A percentile compares a stretch with the other conserved stretches of the same genome.
Evolutionary conservation across 2,113 vertebrate genomes (phyloP).

Genomic region (Phyllostomus hastatus): DNA sequence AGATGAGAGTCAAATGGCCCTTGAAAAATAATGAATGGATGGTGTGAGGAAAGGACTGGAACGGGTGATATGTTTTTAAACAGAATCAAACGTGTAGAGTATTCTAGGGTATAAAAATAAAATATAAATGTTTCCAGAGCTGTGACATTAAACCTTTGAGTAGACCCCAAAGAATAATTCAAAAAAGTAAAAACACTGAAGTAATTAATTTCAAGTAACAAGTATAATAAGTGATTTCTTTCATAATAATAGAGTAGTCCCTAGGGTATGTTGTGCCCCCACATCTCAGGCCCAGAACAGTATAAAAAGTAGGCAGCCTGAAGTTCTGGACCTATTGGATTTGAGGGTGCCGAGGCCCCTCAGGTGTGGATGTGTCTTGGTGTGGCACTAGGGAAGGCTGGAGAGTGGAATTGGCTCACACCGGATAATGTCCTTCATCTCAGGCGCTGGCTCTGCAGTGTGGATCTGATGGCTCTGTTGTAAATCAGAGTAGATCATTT

Average conservation of each 20-base stretch:
- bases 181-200: not conserved
- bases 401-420: not conserved
- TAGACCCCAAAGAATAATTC: not conserved
- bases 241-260: not conserved
- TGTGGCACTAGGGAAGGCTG: not conserved
- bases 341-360: not conserved
- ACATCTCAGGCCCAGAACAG: not conserved
- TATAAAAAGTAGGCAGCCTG: not conserved
- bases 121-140: not conserved
- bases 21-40: not conserved
- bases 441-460: not conserved
- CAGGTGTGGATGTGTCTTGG: not conserved
- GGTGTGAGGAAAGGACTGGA: not conserved
- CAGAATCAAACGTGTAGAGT: not conserved
- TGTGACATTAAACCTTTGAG: not conserved
- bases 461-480: not conserved
- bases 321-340: not conserved
- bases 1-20: not conserved
- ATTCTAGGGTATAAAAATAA: not conserved
- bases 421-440: not conserved
- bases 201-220: not conserved
- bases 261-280: accelerated
- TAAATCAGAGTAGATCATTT: not conserved
- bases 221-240: not conserved
- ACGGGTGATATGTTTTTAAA: not conserved